phyloP scores from a whole-genome alignment of 1,140 invertebrate species.

The Drosophila kikkawai region DNA sequence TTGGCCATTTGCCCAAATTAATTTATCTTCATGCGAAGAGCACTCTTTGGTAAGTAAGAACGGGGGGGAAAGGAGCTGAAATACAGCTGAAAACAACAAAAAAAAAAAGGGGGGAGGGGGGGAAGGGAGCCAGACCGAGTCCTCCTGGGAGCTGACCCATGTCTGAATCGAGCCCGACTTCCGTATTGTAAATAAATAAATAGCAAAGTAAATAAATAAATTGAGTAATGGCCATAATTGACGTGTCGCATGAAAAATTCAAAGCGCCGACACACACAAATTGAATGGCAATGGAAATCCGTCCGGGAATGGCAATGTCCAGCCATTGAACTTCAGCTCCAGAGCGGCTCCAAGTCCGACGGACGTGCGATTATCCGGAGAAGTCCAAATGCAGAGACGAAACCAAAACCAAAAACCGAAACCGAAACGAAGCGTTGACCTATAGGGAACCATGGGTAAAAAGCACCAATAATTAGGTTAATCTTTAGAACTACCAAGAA shows the following conservation, averaged over 20 bases:
- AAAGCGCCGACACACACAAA: conserved; percentile 58
- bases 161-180: conserved; percentile 15
- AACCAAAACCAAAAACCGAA: conserved; percentile 17
- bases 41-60: neutral
- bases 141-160: conserved; percentile 30
- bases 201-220: conserved; percentile 75
- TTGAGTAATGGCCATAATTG: conserved; percentile 81
- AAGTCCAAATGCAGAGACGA: conserved; percentile 14
- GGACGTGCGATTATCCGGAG: conserved; percentile 8
- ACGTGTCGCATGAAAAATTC: conserved; percentile 65
- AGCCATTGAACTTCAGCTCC: conserved; percentile 36
- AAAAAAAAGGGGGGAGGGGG: neutral
- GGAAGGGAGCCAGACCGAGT: neutral
- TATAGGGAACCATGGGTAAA: neutral
- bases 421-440: conserved; percentile 28
- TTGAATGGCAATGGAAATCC: conserved; percentile 38
- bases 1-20: conserved; percentile 65
- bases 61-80: neutral
- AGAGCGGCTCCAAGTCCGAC: conserved; percentile 5
- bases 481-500: too few species aligned
- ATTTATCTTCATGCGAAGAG: conserved; percentile 64
- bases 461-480: neutral
- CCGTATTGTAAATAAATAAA: conserved; percentile 66
- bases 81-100: neutral
- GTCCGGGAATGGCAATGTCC: conserved; percentile 13